Percentiles rank a stretch among this genome's conserved stretches.
Conservation (phyloP, 2,113 vertebrate genomes). For the Apus apus region DNA sequence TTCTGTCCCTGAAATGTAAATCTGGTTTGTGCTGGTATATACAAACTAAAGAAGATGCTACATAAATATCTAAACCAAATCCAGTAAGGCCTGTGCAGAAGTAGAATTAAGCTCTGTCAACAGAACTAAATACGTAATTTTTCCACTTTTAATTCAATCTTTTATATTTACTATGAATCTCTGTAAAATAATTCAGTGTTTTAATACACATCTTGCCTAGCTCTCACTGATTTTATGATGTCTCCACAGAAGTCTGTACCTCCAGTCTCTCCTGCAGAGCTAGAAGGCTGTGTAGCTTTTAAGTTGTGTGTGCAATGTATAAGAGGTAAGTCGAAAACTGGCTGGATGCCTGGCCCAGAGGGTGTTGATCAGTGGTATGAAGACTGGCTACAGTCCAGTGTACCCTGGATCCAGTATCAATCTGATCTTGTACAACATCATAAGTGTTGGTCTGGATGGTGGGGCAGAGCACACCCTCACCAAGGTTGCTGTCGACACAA, state of each 20-base stretch:
- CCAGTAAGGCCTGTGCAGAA: not conserved
- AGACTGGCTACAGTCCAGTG: not conserved
- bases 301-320: not conserved
- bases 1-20: not conserved
- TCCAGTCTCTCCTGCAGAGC: not conserved
- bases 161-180: not conserved
- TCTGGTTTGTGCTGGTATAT: rapidly evolving
- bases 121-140: not conserved
- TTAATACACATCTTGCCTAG: not conserved
- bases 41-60: not conserved
- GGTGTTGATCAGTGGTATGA: not conserved
- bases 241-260: not conserved
- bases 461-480: not conserved
- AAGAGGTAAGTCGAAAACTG: not conserved
- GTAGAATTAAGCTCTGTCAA: not conserved
- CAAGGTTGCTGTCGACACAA: not conserved
- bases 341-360: not conserved
- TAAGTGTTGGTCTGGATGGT: not conserved
- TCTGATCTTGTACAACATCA: not conserved
- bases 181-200: not conserved
- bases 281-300: not conserved
- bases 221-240: not conserved
- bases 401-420: not conserved
- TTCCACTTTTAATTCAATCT: not conserved
- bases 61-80: not conserved